Evolutionary conservation across 2,113 vertebrate species (phyloP), one percentile per base, ranked within the genome.

Genomic region (Paradisaea rubra): DNA sequence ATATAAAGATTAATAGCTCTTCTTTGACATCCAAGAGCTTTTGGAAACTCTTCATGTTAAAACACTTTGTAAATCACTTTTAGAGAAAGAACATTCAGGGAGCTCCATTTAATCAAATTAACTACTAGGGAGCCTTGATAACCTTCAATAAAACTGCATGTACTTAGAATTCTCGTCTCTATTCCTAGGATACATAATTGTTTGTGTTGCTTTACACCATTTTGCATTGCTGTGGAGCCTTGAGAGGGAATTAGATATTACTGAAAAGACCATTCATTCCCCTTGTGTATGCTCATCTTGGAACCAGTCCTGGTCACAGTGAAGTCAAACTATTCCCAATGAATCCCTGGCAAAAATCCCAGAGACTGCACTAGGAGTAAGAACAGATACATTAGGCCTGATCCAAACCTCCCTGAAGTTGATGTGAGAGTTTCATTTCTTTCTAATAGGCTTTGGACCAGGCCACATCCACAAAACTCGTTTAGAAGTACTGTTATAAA

Each of bases 21-120:
- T 97, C 97, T 96, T 94, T 97, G 98, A 95, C 96, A 97, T 97
- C 80, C 94, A 95, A 97, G 80, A 93, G 77, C 66, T 94, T 97
- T 97, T 98, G 97, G 98, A 98, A 97, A 96, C 91, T 97, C 97
- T 96, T 95, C 79, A 90, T 94, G 95, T 88, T 94, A 94, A 97
- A 98, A 97, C 98, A 98, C 98, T 98, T 98, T 97, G 98, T 98
- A 98, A 98, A 99, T 99, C 98, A 99, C 97, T 74, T 96, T 83
- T 93, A 96, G 95, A 96, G 82, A 88, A 96, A 95, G 91, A 95
- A 77, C 81, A 93, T 95, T 95, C 91, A 95, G 76, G 70, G 91
- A 95, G 76, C 56, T 81, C 90, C 63, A 65, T 88, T 97, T 96
- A 97, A 97, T 96, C 95, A 96, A 96, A 96, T 96, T 97, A 97